Conservation (phyloP, 2,797 vertebrate genomes). For the Balearica regulorum region DNA sequence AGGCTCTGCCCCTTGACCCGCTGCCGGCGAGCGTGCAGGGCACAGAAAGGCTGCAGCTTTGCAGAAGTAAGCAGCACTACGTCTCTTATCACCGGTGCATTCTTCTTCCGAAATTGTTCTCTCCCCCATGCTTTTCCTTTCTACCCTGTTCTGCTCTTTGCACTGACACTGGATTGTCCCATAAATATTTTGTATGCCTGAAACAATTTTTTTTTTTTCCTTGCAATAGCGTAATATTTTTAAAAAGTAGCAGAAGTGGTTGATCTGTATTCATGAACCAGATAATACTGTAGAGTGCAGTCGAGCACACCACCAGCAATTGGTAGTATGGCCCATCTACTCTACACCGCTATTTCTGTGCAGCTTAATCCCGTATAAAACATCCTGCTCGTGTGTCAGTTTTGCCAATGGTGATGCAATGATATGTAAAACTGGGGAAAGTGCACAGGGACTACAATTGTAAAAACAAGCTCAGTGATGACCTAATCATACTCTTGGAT, state of each 20-base stretch:
- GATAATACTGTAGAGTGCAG: constrained; percentile 16
- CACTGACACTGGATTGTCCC: background rate
- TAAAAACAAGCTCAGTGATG: background rate
- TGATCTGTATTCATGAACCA: constrained; percentile 47
- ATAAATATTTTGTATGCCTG: constrained; percentile 16
- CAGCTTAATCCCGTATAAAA: background rate
- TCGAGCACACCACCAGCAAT: background rate
- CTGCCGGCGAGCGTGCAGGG: constrained; percentile 22
- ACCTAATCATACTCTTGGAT: background rate
- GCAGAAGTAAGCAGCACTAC: constrained; percentile 45
- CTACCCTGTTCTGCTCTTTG: background rate
- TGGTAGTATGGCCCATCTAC: constrained; percentile 5
- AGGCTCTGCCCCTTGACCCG: constrained; percentile 39
- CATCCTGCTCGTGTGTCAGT: background rate
- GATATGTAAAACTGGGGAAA: background rate
- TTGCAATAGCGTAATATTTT: background rate
- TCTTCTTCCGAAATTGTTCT: constrained; percentile 56
- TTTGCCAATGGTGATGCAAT: background rate
- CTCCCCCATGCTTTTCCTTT: constrained; percentile 40
- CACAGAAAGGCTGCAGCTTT: constrained; percentile 52
- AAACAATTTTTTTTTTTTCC: background rate
- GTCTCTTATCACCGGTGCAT: constrained; percentile 24
- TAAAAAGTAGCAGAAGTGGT: background rate
- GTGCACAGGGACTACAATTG: background rate
- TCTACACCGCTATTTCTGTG: background rate